A percentile compares a stretch with the other conserved stretches of the same genome.
These are phyloP conservation scores for Heliconius eleuchia DNA, from an alignment of 1,140 invertebrate genomes.

Conservation along the genomic window DNA sequence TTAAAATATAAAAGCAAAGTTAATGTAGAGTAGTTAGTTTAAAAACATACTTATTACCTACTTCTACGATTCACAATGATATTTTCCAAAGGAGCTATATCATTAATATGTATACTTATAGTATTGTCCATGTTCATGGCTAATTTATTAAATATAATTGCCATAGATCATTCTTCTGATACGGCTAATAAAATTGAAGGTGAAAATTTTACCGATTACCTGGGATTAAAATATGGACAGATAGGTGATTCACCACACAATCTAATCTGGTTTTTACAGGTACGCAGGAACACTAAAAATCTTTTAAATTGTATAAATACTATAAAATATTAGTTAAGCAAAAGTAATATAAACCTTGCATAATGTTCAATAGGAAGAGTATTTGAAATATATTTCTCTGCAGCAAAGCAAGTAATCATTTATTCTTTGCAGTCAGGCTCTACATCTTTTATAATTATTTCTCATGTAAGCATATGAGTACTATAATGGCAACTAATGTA, in stretches of 20 bases:
- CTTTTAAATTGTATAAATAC: background rate
- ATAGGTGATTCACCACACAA: slow-evolving; percentile 82
- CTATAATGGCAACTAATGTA: background rate
- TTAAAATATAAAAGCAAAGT: background rate
- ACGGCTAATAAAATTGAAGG: slow-evolving; percentile 56
- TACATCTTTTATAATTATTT: background rate
- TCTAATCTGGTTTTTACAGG: slow-evolving; percentile 90
- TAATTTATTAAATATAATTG: slow-evolving; percentile 73
- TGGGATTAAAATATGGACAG: slow-evolving; percentile 67
- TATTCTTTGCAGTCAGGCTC: background rate
- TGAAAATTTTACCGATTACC: slow-evolving; percentile 59
- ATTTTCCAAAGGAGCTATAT: slow-evolving; percentile 65
- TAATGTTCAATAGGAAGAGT: no score
- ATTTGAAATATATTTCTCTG: no score
- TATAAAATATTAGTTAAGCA: no score
- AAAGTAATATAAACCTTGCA: background rate
- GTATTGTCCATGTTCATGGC: slow-evolving; percentile 73
- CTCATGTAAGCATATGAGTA: background rate
- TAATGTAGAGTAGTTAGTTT: background rate
- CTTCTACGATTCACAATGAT: slow-evolving; percentile 51
- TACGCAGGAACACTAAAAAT: slow-evolving; percentile 58
- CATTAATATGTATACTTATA: slow-evolving; percentile 62
- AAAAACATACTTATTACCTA: background rate
- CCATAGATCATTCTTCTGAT: slow-evolving; percentile 70
- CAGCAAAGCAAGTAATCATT: background rate